Percentiles rank a stretch among this genome's conserved stretches.
These are phyloP conservation scores for Ecdyonurus torrentis DNA, from an alignment of 2,888 invertebrate genomes.

Conservation along the genomic window DNA sequence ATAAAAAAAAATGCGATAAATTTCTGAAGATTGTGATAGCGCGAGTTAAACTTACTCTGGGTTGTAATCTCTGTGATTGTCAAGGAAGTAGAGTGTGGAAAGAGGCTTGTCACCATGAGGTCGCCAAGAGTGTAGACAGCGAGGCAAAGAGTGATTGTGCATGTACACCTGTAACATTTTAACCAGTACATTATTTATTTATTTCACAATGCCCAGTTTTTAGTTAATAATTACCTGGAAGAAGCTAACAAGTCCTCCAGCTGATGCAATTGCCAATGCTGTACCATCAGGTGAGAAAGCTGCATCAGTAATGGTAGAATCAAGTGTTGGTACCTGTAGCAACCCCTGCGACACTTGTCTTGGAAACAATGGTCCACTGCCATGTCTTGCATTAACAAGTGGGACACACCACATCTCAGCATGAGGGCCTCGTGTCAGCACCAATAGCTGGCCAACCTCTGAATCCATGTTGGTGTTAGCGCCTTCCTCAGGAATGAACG, in stretches of 20 bases:
- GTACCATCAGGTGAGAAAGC: conserved; percentile 90
- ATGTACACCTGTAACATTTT: conserved; percentile 40
- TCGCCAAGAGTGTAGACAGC: conserved; percentile 83
- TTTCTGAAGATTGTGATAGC: background rate
- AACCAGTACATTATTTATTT: background rate
- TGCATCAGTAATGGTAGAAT: conserved; percentile 58
- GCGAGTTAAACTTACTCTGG: conserved; percentile 51
- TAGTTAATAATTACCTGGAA: conserved; percentile 44
- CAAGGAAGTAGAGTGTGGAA: conserved; percentile 81
- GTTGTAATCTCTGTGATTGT: conserved; percentile 68
- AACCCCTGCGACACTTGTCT: conserved; percentile 29
- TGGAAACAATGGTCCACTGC: conserved; percentile 26
- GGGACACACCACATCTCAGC: conserved; percentile 37
- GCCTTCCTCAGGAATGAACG: conserved; percentile 58
- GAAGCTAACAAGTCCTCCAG: conserved; percentile 82
- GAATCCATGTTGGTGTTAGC: conserved; percentile 28
- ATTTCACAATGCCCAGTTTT: background rate
- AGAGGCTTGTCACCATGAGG: conserved; percentile 81
- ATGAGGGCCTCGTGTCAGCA: conserved; percentile 53
- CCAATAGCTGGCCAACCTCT: conserved; percentile 50
- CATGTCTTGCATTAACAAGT: conserved; percentile 28
- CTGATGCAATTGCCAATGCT: conserved; percentile 77
- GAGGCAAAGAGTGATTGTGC: conserved; percentile 43
- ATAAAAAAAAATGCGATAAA: no score
- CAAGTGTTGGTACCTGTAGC: conserved; percentile 40